A percentile compares a stretch with the other conserved stretches of the same genome.
Conservation (phyloP, 2,888 invertebrate genomes). For the Dynastes tityus region DNA sequence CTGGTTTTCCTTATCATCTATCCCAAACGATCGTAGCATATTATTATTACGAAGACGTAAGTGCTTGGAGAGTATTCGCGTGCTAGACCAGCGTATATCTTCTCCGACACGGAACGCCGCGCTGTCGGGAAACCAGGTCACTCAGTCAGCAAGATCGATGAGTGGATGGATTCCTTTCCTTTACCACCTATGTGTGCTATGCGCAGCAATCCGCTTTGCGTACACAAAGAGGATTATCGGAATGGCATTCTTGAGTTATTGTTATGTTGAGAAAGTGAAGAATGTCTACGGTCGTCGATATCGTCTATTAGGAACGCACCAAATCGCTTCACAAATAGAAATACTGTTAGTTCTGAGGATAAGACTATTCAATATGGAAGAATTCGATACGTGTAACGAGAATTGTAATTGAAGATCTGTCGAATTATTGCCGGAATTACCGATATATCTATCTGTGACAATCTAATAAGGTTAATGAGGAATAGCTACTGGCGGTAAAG, state of each 20-base stretch:
- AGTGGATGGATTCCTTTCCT: slow-evolving; percentile 12
- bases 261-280: slow-evolving; percentile 2
- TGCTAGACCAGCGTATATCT: slow-evolving; percentile 20
- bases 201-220: slow-evolving; percentile 6
- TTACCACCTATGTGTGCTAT: slow-evolving; percentile 3
- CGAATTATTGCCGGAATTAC: too few species aligned
- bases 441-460: too few species aligned
- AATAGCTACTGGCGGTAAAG: background rate
- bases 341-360: too few species aligned
- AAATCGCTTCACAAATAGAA: too few species aligned
- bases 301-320: too few species aligned
- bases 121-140: slow-evolving; percentile 28
- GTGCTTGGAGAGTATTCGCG: slow-evolving; percentile 27
- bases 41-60: slow-evolving; percentile 18
- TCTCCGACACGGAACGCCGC: slow-evolving; percentile 30
- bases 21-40: background rate
- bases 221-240: background rate
- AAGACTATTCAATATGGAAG: too few species aligned
- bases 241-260: slow-evolving; percentile 13
- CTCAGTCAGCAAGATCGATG: slow-evolving; percentile 30
- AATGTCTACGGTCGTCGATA: background rate
- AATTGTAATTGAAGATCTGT: too few species aligned
- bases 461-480: too few species aligned
- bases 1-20: slow-evolving; percentile 15
- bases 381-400: too few species aligned